Conservation (phyloP, 2,113 vertebrate species). For the Alectura lathami region DNA sequence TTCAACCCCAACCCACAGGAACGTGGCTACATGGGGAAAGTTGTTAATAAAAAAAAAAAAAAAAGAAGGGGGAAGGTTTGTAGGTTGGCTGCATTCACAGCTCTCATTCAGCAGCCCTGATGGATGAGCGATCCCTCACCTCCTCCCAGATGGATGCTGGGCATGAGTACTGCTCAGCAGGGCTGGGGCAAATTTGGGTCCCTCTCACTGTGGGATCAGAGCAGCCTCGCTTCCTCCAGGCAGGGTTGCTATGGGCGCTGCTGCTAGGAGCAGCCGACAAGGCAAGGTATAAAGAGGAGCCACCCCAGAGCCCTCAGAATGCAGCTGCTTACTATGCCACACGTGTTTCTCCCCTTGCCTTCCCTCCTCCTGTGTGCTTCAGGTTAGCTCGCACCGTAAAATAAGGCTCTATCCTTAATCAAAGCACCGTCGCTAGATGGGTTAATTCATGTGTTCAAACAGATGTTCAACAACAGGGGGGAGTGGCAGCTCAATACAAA, state of each 20-base stretch:
- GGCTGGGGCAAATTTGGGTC: not conserved
- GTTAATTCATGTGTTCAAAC: slow-evolving; percentile 48
- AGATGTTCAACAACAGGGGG: slow-evolving; percentile 29
- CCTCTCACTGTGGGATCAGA: not conserved
- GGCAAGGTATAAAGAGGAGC: not conserved
- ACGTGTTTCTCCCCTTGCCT: not conserved
- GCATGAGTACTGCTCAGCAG: not conserved
- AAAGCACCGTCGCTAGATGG: slow-evolving; percentile 36
- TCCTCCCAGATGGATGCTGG: not conserved
- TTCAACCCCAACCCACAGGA: slow-evolving; percentile 48
- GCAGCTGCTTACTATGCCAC: not conserved
- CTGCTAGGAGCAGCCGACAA: slow-evolving; percentile 23
- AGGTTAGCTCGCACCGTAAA: not conserved
- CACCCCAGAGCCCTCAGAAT: not conserved
- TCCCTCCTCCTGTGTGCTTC: not conserved
- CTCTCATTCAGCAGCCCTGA: slow-evolving; percentile 35
- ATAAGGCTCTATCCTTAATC: not conserved
- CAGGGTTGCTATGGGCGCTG: slow-evolving; percentile 63
- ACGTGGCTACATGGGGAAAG: slow-evolving; percentile 13
- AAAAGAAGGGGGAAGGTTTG: slow-evolving; percentile 10
- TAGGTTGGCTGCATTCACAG: slow-evolving; percentile 18
- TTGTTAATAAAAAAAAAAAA: slow-evolving; percentile 12
- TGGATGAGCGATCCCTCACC: slow-evolving; percentile 11
- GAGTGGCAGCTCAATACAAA: not conserved
- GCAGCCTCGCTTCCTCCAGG: not conserved